Evolutionary conservation across 2,797 vertebrate species (phyloP), one percentile per base, ranked within the genome.

Genomic region (Lacerta agilis): DNA sequence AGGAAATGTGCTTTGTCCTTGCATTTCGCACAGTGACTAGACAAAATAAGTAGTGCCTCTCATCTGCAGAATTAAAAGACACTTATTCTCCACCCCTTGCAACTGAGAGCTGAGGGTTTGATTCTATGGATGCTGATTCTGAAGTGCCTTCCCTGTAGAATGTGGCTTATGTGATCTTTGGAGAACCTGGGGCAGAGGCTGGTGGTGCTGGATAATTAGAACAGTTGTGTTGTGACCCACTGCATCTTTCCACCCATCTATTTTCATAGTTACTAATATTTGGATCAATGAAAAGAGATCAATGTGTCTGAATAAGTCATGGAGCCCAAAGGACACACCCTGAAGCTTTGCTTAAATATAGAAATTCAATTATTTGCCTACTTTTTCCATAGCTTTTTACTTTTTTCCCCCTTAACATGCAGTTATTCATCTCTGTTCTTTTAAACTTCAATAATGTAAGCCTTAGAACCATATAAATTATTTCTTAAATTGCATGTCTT

Each of bases 391-490:
- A 36, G 20, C 17, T 83, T 55, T 82, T 76, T 17, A 76, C 20
- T 8, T n/a, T 43, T 72, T 79, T 64, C 49, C 2, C 2, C 2
- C 36, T 29, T 38, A 80, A 7, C 7, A n/a, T 75, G 18, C 38
- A 55, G 4, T 43, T 41, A 5, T 7, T 79, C 27, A 33, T 66
- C 36, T 66, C 13, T 43, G 11, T 17, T 69, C 25, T 29, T 88
- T 71, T 69, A 71, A 69, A 83, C 45, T 55, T 79, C 72, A 55
- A 38, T 20, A 45, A 67, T 43, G 29, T n/a, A 33, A 23, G 38
- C 41, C 13, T 83, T 23, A 87, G 86, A 75, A 82, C 87, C 84
- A 91, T 87, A 92, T 84, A 91, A 89, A 87, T 90, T 83, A 33
- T 89, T 55, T 72, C 87, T 89, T 92, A 71, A 29, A 69, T 11